These are phyloP conservation scores for Cotesia chilonis DNA, from an alignment of 1,140 invertebrate species.

Conservation along the genomic window DNA sequence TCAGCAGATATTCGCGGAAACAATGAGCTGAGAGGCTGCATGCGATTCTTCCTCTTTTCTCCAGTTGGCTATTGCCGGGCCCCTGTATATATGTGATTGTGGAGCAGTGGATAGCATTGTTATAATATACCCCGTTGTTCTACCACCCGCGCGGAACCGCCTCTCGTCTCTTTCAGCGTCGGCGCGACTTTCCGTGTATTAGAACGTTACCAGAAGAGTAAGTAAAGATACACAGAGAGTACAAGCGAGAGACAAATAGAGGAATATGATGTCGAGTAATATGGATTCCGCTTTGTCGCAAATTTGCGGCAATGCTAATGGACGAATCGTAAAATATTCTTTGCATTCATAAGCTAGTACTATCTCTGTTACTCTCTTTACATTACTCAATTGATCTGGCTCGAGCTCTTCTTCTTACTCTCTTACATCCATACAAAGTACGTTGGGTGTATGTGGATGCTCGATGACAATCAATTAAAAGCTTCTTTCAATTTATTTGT, in stretches of 20 bases:
- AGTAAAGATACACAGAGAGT: neutral
- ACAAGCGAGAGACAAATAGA: constrained; percentile 21
- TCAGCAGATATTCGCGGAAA: constrained; percentile 54
- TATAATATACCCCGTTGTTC: constrained; percentile 61
- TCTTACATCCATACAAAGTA: too few species aligned
- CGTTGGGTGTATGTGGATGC: neutral
- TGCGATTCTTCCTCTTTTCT: constrained; percentile 29
- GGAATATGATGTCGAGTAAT: constrained; percentile 35
- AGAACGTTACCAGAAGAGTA: too few species aligned
- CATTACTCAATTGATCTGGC: too few species aligned
- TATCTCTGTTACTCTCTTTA: constrained; percentile 12
- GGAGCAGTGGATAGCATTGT: constrained; percentile 58
- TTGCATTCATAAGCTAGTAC: constrained; percentile 7
- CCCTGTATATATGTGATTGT: constrained; percentile 54
- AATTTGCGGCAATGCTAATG: constrained; percentile 34
- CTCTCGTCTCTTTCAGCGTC: constrained; percentile 38
- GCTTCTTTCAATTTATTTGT: constrained; percentile 11
- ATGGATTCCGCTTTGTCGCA: constrained; percentile 31
- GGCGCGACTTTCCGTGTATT: constrained; percentile 28
- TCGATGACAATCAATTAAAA: constrained; percentile 21
- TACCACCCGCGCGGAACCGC: constrained; percentile 37
- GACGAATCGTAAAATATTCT: constrained; percentile 28
- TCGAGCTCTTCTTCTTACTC: constrained; percentile 3
- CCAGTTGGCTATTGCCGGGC: constrained; percentile 33
- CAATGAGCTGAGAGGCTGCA: constrained; percentile 53